These are phyloP conservation scores for Catotricha subobsoleta DNA, from an alignment of 2,888 invertebrate species.

Conservation along the genomic window DNA sequence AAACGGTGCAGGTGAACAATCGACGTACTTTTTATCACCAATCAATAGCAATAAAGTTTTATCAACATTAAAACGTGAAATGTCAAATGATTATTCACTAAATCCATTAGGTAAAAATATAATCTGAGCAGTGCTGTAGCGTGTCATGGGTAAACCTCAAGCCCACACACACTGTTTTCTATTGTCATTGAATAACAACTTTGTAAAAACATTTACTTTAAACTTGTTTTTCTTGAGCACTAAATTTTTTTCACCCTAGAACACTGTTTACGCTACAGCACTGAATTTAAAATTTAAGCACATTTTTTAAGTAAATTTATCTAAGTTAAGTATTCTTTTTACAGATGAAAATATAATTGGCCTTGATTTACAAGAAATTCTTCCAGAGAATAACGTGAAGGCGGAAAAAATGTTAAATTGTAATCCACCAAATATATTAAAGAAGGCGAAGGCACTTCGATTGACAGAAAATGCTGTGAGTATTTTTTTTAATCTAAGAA, in stretches of 20 bases:
- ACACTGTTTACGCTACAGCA: background rate
- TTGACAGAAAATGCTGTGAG: background rate
- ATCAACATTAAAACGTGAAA: background rate
- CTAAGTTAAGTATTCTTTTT: too few relatives aligned
- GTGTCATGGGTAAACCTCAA: too few relatives aligned
- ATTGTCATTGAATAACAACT: too few relatives aligned
- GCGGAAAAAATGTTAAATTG: slow-evolving; percentile 3
- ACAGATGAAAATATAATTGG: slow-evolving; percentile 5
- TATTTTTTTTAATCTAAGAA: too few relatives aligned
- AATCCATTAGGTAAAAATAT: background rate
- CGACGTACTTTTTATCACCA: slow-evolving; percentile 7
- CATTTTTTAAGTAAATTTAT: too few relatives aligned
- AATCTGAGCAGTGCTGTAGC: too few relatives aligned
- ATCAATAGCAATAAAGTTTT: slow-evolving; percentile 6
- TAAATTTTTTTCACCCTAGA: too few relatives aligned
- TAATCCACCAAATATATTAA: slow-evolving; percentile 8
- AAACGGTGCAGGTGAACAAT: slow-evolving; percentile 3
- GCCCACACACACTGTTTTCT: too few relatives aligned
- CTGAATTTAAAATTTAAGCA: too few relatives aligned
- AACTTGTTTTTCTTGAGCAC: too few relatives aligned
- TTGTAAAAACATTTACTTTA: too few relatives aligned
- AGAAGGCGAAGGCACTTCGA: background rate
- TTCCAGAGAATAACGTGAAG: slow-evolving; percentile 2
- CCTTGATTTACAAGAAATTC: slow-evolving; percentile 4
- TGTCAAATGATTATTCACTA: background rate